Evolutionary conservation across 2,888 invertebrate genomes (phyloP).

Genomic region (Drosophila basisetae): DNA sequence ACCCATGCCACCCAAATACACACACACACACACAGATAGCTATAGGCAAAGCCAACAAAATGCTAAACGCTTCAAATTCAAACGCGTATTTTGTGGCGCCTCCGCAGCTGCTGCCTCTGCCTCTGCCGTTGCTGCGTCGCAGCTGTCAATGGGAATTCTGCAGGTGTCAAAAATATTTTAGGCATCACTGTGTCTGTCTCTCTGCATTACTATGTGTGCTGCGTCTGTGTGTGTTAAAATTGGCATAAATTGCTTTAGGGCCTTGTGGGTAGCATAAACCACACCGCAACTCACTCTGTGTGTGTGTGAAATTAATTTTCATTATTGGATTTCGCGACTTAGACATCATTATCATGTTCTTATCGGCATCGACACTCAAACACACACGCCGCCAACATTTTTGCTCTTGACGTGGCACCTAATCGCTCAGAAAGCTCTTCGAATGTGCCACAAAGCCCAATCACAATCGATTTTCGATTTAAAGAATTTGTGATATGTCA

Average conservation of each 20-base stretch:
- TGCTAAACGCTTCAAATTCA: constrained; percentile 70
- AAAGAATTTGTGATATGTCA: constrained; percentile 23
- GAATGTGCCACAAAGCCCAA: constrained; percentile 48
- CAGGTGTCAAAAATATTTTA: constrained; percentile 81
- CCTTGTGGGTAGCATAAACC: constrained; percentile 41
- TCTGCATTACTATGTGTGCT: constrained; percentile 15
- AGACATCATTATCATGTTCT: constrained; percentile 80
- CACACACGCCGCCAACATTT: constrained; percentile 29
- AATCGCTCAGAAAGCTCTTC: constrained; percentile 71
- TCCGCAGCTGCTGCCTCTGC: not conserved
- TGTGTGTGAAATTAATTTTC: constrained; percentile 74
- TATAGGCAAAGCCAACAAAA: constrained; percentile 36
- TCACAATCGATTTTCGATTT: constrained; percentile 67
- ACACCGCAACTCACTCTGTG: constrained; percentile 12
- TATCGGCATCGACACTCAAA: constrained; percentile 61
- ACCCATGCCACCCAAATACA: not conserved
- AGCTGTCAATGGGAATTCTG: constrained; percentile 82
- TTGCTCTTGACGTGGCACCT: constrained; percentile 59
- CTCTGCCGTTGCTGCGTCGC: constrained; percentile 34
- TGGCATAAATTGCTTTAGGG: constrained; percentile 80
- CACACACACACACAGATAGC: not conserved
- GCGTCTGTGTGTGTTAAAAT: constrained; percentile 52
- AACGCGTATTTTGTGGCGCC: constrained; percentile 52
- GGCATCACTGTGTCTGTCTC: constrained; percentile 54
- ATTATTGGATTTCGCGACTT: constrained; percentile 80